phyloP scores from a whole-genome alignment of 2,113 vertebrate species.

The Canis aureus region DNA sequence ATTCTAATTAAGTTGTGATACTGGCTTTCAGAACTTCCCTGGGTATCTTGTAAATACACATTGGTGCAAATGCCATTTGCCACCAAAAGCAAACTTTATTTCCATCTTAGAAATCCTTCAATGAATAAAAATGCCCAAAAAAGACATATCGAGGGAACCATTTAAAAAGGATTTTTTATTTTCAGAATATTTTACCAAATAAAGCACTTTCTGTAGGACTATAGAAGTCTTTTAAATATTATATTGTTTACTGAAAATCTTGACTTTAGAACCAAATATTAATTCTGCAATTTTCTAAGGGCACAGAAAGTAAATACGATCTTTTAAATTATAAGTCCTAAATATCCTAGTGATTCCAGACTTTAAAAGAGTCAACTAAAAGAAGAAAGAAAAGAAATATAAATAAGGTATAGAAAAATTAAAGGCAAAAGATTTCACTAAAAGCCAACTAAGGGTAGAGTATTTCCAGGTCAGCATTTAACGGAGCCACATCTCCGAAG shows the following conservation, averaged over 20 bases:
- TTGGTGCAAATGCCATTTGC: slow-evolving; percentile 77
- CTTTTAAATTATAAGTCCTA: slow-evolving; percentile 59
- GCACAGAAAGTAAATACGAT: slow-evolving; percentile 71
- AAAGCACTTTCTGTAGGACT: slow-evolving; percentile 57
- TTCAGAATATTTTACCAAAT: slow-evolving; percentile 65
- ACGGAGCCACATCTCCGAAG: slow-evolving; percentile 79
- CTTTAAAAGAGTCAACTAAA: slow-evolving; percentile 49
- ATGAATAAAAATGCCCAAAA: slow-evolving; percentile 64
- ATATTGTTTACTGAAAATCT: slow-evolving; percentile 73
- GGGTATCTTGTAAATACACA: slow-evolving; percentile 76
- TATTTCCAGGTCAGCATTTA: slow-evolving; percentile 82
- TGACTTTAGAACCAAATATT: slow-evolving; percentile 69
- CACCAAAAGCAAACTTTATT: slow-evolving; percentile 86
- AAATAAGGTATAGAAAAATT: slow-evolving; percentile 34
- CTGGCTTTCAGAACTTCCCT: slow-evolving; percentile 78
- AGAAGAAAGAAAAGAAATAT: slow-evolving; percentile 44
- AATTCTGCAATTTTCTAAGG: slow-evolving; percentile 80
- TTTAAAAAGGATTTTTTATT: slow-evolving; percentile 33
- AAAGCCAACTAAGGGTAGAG: slow-evolving; percentile 75
- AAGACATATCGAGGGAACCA: slow-evolving; percentile 13
- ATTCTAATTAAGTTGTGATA: slow-evolving; percentile 61
- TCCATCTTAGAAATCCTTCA: slow-evolving; percentile 74
- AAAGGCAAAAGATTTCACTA: slow-evolving; percentile 58
- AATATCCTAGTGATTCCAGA: slow-evolving; percentile 14
- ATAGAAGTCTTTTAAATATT: slow-evolving; percentile 67